phyloP scores from a whole-genome alignment of 1,140 invertebrate genomes.

The Sogatella furcifera region DNA sequence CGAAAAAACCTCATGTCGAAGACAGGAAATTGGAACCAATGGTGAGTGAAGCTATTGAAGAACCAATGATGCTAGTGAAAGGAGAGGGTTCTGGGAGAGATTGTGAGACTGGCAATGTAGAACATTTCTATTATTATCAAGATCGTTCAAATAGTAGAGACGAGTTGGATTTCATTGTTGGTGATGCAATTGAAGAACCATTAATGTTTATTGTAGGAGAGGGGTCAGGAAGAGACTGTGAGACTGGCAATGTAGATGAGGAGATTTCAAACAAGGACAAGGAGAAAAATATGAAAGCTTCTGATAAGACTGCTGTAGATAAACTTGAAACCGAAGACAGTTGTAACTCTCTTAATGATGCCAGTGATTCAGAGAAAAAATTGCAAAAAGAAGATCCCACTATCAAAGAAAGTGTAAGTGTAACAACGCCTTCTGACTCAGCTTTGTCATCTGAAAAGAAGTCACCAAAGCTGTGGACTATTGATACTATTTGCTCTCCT shows the following conservation, averaged over 20 bases:
- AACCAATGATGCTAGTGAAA: constrained; percentile 55
- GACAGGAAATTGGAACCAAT: constrained; percentile 59
- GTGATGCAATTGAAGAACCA: constrained; percentile 59
- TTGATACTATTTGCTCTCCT: constrained; percentile 24
- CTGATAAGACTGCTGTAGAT: too few species aligned
- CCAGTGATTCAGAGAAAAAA: too few species aligned
- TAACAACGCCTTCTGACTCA: too few species aligned
- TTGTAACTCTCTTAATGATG: too few species aligned
- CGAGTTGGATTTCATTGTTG: constrained; percentile 58
- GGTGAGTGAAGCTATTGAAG: constrained; percentile 57
- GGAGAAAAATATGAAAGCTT: constrained; percentile 25
- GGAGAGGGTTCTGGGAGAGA: constrained; percentile 60
- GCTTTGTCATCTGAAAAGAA: constrained; percentile 34
- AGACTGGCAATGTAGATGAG: constrained; percentile 48
- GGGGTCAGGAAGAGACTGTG: constrained; percentile 57
- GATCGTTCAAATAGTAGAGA: constrained; percentile 26
- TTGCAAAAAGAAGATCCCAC: too few species aligned
- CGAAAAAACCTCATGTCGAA: constrained; percentile 1
- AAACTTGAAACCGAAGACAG: too few species aligned
- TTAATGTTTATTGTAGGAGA: constrained; percentile 58
- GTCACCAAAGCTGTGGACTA: constrained; percentile 27
- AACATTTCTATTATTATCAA: constrained; percentile 18
- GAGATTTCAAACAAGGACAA: not conserved
- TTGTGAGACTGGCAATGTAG: constrained; percentile 55
- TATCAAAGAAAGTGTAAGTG: too few species aligned